Evolutionary conservation across 1,140 invertebrate species (phyloP), one percentile per base, ranked within the genome.

Genomic region (Leptopilina clavipes): DNA sequence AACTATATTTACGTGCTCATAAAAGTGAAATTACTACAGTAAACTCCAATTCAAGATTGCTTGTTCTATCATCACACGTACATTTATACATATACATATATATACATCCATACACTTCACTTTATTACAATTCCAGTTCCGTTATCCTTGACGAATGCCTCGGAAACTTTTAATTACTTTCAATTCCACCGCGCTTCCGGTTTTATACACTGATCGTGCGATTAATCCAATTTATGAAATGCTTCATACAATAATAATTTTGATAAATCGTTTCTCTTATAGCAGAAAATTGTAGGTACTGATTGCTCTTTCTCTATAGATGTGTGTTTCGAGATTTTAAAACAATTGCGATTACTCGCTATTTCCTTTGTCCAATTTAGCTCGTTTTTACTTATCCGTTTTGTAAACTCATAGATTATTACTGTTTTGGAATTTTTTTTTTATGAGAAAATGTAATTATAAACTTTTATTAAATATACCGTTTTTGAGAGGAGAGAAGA

Each of bases 121-220:
- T 37, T 65, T 31, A 65, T 65, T 65, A 65, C 59, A 65, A 65
- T 65, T 65, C 25, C 59, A n/a, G 25, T 65, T 65, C 25, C 59
- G 59, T 31, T 31, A 65, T 65, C 59, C 22, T 65, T 65, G 56
- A 65, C 56, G 56, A 65, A 65, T 65, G 19, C 19, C 22, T 31
- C 56, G 19, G 11, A 65, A 65, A 65, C 56, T 65, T 65, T 65
- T 65, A 65, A 65, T 65, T 65, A 65, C 19, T 65, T 65, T 65
- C 56, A 22, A 65, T 65, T 65, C 19, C 19, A 18, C 17, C 7
- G 56, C 6, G 56, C 11, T 25, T 31, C 56, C 22, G 19, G 12
- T 65, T 65, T 25, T 31, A 65, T 25, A 65, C 56, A 22, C 56
- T 65, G 7, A 65, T 25, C 22, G 56, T 65, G 48, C n/a, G 48